Evolutionary conservation across 1,140 invertebrate species (phyloP).

Genomic region (Lepidurus couesii): DNA sequence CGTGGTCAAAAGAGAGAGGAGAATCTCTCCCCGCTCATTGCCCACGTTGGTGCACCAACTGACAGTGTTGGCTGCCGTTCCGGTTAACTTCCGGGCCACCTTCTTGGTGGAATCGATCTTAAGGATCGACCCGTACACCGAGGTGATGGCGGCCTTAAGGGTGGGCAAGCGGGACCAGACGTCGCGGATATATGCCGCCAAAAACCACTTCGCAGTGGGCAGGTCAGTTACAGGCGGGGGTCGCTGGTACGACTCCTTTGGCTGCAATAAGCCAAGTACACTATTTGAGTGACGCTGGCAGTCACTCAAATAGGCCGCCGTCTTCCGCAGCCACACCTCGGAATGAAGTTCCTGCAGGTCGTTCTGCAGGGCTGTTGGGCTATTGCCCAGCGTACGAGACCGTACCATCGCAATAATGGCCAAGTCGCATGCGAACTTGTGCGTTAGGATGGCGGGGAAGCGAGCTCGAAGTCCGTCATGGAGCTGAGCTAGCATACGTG

Average conservation of each 20-base stretch:
- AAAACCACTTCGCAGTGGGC: too few species aligned
- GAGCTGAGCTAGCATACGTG: constrained; percentile 24
- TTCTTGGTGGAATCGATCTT: too few species aligned
- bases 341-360: neutral
- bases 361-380: constrained; percentile 14
- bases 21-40: constrained; percentile 30
- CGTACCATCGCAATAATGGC: constrained; percentile 7
- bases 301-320: neutral
- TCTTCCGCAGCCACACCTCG: constrained; percentile 18
- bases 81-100: too few species aligned
- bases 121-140: too few species aligned
- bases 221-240: too few species aligned
- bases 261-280: too few species aligned
- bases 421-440: constrained; percentile 28
- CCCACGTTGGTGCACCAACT: constrained; percentile 7
- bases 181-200: too few species aligned
- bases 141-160: too few species aligned
- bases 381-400: constrained; percentile 26
- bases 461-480: neutral
- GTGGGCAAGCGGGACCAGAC: too few species aligned
- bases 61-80: too few species aligned
- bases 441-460: constrained; percentile 23
- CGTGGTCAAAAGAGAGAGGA: neutral
- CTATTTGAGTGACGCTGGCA: neutral
- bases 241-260: too few species aligned